Conservation (phyloP, 2,113 vertebrate genomes). For the Toxotes chatareus region DNA sequence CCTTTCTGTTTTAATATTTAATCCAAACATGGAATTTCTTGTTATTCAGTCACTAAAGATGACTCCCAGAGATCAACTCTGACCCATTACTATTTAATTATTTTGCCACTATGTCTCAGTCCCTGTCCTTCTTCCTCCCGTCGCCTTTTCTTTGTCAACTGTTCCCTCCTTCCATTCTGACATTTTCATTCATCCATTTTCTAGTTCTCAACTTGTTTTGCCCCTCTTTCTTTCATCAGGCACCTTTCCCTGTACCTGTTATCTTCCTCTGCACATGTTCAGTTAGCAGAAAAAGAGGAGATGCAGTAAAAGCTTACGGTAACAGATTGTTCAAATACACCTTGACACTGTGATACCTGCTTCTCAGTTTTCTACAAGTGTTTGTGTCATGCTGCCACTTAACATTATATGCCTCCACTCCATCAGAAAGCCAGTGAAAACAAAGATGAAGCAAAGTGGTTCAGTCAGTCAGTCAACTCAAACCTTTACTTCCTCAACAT, state of each 20-base stretch:
- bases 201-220: not conserved
- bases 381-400: not conserved
- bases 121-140: not conserved
- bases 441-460: not conserved
- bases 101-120: constrained; percentile 9
- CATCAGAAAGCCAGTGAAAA: not conserved
- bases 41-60: constrained; percentile 58
- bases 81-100: constrained; percentile 56
- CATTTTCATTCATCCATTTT: not conserved
- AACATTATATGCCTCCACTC: not conserved
- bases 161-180: no score
- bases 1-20: constrained; percentile 61
- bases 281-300: not conserved
- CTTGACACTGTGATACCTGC: not conserved
- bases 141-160: not conserved
- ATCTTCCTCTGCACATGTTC: not conserved
- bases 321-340: not conserved
- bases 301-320: not conserved
- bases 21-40: constrained; percentile 49
- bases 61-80: constrained; percentile 34
- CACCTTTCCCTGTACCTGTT: not conserved
- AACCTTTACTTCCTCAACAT: no score
- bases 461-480: no score
- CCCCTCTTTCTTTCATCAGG: not conserved
- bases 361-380: constrained; percentile 7